A percentile compares a stretch with the other conserved stretches of the same genome.
Conservation (phyloP, 2,113 vertebrate species). For the Melanostigma gelatinosum region DNA sequence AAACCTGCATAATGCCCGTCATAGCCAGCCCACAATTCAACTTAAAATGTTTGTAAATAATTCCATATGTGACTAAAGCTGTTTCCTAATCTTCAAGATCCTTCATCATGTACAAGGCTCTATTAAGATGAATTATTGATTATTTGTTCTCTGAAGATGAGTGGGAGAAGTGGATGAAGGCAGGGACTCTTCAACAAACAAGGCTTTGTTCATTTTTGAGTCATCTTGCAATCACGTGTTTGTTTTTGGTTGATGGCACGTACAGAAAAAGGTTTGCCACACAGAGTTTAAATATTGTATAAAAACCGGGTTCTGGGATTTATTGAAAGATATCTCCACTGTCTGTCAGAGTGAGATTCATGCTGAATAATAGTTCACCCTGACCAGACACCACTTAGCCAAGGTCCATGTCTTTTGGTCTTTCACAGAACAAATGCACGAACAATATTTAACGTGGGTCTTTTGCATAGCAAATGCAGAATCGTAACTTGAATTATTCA, state of each 20-base stretch:
- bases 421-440: conserved; percentile 19
- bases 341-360: neutral
- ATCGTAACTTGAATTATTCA: conserved; percentile 42
- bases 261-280: neutral
- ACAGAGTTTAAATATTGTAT: neutral
- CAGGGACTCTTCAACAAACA: neutral
- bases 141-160: neutral
- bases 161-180: conserved; percentile 10
- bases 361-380: conserved; percentile 19
- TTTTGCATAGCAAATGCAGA: conserved; percentile 5
- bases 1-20: neutral
- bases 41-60: conserved; percentile 4
- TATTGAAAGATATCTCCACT: conserved; percentile 5
- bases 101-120: conserved; percentile 12
- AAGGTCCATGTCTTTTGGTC: conserved; percentile 5
- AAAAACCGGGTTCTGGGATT: neutral
- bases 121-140: conserved; percentile 1
- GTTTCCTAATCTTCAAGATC: conserved; percentile 29
- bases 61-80: conserved; percentile 9
- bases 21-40: neutral
- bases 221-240: neutral
- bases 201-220: neutral
- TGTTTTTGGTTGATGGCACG: neutral
- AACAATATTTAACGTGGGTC: conserved; percentile 30
- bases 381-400: conserved; percentile 18